These are phyloP conservation scores for Sciurus vulgaris DNA, from an alignment of 2,797 vertebrate genomes.

Conservation along the genomic window DNA sequence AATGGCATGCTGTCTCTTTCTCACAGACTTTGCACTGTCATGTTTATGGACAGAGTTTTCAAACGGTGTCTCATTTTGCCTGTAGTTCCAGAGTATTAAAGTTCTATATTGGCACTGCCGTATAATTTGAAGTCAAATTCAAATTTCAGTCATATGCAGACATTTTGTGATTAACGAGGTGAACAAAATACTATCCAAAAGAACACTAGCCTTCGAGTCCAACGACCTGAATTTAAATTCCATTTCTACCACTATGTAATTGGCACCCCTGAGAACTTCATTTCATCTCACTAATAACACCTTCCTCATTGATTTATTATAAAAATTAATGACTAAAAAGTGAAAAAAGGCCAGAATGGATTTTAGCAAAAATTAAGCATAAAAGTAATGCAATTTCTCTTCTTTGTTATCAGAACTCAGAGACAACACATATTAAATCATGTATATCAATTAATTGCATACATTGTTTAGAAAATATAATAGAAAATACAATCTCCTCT, in stretches of 20 bases:
- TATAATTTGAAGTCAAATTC: neutral
- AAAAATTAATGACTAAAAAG: neutral
- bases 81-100: neutral
- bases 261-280: neutral
- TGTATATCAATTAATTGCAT: neutral
- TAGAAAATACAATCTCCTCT: neutral
- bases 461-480: neutral
- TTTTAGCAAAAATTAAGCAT: neutral
- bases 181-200: neutral
- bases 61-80: neutral
- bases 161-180: neutral
- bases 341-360: neutral
- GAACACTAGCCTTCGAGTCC: neutral
- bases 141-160: neutral
- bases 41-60: neutral
- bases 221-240: neutral
- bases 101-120: neutral
- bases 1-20: too few species aligned
- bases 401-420: neutral
- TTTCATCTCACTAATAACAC: neutral
- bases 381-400: neutral
- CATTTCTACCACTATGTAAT: neutral
- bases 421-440: neutral
- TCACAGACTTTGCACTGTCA: too few species aligned
- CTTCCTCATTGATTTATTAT: neutral